These are phyloP conservation scores for Teleiodes luculella DNA, from an alignment of 2,888 invertebrate species.

Conservation along the genomic window DNA sequence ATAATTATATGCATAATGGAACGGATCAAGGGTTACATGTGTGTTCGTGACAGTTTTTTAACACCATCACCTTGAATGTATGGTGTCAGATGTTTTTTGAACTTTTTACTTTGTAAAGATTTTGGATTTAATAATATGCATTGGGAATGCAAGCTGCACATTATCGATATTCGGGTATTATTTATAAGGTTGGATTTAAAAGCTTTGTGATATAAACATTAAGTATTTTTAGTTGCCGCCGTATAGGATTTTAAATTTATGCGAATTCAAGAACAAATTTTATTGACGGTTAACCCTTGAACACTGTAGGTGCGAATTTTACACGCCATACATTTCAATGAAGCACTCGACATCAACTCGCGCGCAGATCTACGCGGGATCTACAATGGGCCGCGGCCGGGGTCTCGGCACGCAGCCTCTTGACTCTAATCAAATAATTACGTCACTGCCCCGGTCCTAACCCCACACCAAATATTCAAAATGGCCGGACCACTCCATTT, in stretches of 20 bases:
- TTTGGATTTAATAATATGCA: conserved; percentile 61
- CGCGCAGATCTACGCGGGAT: conserved; percentile 45
- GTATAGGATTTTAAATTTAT: background rate
- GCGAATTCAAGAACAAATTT: conserved; percentile 26
- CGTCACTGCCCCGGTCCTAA: conserved; percentile 67
- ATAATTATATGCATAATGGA: conserved; percentile 78
- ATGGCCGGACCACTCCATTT: conserved; percentile 58
- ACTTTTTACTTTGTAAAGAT: conserved; percentile 47
- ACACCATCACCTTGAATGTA: conserved; percentile 66
- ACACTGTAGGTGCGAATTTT: conserved; percentile 64
- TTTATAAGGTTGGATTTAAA: conserved; percentile 49
- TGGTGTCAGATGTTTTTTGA: conserved; percentile 60
- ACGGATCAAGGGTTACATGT: conserved; percentile 69
- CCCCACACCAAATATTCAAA: conserved; percentile 71
- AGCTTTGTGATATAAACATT: background rate
- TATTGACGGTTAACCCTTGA: conserved; percentile 63
- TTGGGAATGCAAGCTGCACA: conserved; percentile 54
- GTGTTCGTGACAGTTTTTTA: conserved; percentile 62
- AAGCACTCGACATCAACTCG: conserved; percentile 51
- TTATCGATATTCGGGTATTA: conserved; percentile 47
- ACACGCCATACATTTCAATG: conserved; percentile 44
- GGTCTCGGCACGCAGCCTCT: conserved; percentile 74
- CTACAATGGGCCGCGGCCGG: conserved; percentile 57
- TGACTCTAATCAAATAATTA: conserved; percentile 78
- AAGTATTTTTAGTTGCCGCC: background rate